phyloP scores from a whole-genome alignment of 1,140 invertebrate genomes.

The Schlechtendalia chinensis region DNA sequence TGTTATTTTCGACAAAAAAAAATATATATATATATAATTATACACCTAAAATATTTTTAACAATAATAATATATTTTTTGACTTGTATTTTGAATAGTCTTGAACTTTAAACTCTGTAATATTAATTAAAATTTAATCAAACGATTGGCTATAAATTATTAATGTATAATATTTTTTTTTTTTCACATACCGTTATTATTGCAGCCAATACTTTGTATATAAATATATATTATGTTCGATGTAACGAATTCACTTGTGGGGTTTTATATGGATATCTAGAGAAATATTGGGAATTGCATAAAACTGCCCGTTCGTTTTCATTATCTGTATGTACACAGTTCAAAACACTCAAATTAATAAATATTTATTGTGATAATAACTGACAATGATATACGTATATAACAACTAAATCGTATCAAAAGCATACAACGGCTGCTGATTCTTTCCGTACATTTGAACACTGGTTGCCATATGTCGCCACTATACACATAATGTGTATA shows the following conservation, averaged over 20 bases:
- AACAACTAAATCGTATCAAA: conserved; percentile 1
- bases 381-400: background rate
- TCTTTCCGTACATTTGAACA: background rate
- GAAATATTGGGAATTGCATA: background rate
- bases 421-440: background rate
- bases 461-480: background rate
- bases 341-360: background rate
- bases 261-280: background rate
- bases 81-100: background rate
- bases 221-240: background rate
- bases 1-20: background rate
- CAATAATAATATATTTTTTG: background rate
- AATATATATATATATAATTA: too few relatives aligned
- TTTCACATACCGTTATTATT: background rate
- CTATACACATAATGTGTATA: background rate
- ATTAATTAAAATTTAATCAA: background rate
- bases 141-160: background rate
- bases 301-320: background rate
- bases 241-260: background rate
- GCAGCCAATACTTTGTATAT: conserved; percentile 6
- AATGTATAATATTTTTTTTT: background rate
- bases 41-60: too few relatives aligned
- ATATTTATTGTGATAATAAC: conserved; percentile 6
- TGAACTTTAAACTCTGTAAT: background rate
- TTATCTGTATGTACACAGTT: background rate